Percentiles rank a stretch among this genome's conserved stretches.
Conservation (phyloP, 2,113 vertebrate genomes). For the Lophura nycthemera region DNA sequence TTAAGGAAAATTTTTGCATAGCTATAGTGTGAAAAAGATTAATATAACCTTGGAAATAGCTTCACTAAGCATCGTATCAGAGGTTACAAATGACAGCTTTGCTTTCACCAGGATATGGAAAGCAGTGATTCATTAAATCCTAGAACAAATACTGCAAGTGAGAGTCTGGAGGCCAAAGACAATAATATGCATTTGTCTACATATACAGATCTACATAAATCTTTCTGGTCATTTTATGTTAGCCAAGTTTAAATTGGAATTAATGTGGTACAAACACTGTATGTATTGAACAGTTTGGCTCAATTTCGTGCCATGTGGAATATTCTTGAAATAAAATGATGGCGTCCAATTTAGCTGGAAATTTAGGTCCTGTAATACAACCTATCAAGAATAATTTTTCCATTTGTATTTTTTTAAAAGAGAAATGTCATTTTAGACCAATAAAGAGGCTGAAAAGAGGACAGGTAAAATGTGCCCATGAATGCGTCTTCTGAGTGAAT, state of each 20-base stretch:
- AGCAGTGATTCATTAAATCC: constrained; percentile 8
- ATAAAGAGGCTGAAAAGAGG: neutral
- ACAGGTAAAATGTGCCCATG: neutral
- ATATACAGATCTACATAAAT: neutral
- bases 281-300: neutral
- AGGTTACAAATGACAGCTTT: neutral
- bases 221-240: neutral
- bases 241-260: neutral
- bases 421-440: neutral
- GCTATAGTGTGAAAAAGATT: neutral
- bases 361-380: neutral
- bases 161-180: neutral
- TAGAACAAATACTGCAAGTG: neutral
- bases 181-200: neutral
- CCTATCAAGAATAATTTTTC: neutral
- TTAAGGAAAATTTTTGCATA: neutral
- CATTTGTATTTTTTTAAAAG: neutral
- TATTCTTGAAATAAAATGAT: neutral
- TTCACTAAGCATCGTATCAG: neutral
- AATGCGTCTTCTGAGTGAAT: neutral
- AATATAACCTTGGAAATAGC: neutral
- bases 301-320: neutral
- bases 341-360: neutral
- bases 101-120: neutral
- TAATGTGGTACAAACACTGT: neutral